Base-by-base conservation (phyloP, 2,797 vertebrate genomes). In the Phataginus tetradactyla region DNA sequence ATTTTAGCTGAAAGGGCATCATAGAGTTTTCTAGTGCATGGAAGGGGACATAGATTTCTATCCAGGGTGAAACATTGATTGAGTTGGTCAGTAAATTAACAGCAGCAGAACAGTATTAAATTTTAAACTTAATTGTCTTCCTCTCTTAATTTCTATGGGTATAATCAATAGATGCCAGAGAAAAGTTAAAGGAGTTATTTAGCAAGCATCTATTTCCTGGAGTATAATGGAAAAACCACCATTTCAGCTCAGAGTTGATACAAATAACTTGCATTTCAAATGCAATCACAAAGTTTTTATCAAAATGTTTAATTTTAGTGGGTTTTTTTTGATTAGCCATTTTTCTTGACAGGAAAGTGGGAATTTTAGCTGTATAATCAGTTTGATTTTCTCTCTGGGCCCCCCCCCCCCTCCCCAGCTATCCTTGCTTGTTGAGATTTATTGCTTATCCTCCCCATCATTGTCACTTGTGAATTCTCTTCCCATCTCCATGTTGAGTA, bases 91-190 rank as follows among this genome's bases (percentile, higher is more conserved):
- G 98, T 99, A 99, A 99, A 99, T 99, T 99, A 98, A 98, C 98
- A 98, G 98, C 97, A 98, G 97, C 95, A 98, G 98, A 99, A 98
- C 93, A 98, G 96, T 98, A 98, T 98, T 98, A 99, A 98, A 99
- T 99, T 99, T 99, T 98, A 98, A 99, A 98, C 97, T 98, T 99
- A 99, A 99, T 99, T 99, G 98, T 98, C 98, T 98, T 99, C 98
- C 98, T 94, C 98, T 98, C 98, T 98, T 99, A 99, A 99, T 99
- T 99, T 98, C 98, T 98, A 98, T 98, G 97, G 98, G 98, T 98
- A 97, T 97, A 98, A 99, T 99, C 98, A 98, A 99, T 99, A 98
- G 97, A 98, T 98, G 97, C 98, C 98, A 97, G 94, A 98, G 95
- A 97, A 98, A 98, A 98, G 98, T 98, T 98, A 98, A 98, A 98